A percentile compares a stretch with the other conserved stretches of the same genome.
Conservation (phyloP, 2,797 vertebrate genomes). For the Alcedo quadribrachys region DNA sequence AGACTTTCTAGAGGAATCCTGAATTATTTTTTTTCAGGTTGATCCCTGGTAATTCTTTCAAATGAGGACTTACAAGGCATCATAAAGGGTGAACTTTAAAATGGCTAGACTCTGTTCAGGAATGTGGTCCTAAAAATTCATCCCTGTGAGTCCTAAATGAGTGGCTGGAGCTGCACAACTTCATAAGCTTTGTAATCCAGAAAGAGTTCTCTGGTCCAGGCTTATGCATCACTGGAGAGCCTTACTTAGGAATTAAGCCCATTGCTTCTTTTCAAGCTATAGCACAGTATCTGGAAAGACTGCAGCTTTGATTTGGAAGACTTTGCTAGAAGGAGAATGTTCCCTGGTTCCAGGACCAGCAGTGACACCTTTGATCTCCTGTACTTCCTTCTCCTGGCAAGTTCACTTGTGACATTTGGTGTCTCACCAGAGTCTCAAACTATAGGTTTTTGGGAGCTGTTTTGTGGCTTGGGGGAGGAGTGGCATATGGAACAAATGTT, state of each 20-base stretch:
- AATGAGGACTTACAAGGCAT: neutral
- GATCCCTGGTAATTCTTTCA: neutral
- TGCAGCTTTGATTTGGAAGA: neutral
- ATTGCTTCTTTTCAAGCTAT: neutral
- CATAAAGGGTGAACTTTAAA: neutral
- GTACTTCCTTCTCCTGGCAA: constrained; percentile 19
- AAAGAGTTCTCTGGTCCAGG: neutral
- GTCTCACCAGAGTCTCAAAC: constrained; percentile 8
- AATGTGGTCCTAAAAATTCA: neutral
- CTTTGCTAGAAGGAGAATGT: neutral
- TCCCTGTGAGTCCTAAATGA: neutral
- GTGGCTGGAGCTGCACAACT: neutral
- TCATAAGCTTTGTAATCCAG: neutral
- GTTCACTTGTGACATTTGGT: constrained; percentile 43
- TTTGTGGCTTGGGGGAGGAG: constrained; percentile 28
- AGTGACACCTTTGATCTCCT: neutral
- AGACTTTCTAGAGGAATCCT: neutral
- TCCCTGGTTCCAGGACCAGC: neutral
- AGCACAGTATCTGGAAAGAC: neutral
- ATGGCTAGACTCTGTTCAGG: neutral
- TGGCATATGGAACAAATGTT: constrained; percentile 66
- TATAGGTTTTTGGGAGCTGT: constrained; percentile 15
- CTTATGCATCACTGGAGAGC: neutral
- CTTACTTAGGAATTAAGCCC: neutral
- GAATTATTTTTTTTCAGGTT: neutral